Base-by-base conservation (phyloP, 2,797 vertebrate genomes). In the Sebastes glaucus region DNA sequence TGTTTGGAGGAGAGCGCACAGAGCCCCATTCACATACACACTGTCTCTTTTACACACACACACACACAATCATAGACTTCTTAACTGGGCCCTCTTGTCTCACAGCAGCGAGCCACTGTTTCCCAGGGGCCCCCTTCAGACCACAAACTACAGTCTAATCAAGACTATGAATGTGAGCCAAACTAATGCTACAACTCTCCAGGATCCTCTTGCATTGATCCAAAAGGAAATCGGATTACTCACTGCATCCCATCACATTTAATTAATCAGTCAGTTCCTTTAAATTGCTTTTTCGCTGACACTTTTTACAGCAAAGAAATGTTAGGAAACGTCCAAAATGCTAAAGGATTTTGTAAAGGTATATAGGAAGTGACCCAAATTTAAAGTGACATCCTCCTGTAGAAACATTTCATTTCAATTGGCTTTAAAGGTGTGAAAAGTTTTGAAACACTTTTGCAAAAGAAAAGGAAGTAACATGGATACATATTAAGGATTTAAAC, bases 141-240 rank as follows among this genome's bases (percentile, higher is more conserved):
- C 83, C 83, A 80, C 83, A 87, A 80, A 88, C 82, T 78, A 83
- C 55, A 35, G 71, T 80, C 83, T 88, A 85, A 92, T 92, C 81
- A 89, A 87, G 80, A 71, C 61, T 25, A 22, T 63, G 82, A 87
- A 80, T 52, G 63, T 30, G 71, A 89, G 88, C 85, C 89, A 81
- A 61, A 53, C 71, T 74, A 71, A 86, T 61, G 66, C 75, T 62
- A 65, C 81, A 87, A 60, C 79, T 88, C 81, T 89, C 88, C 80
- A 78, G 87, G 61, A 81, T 78, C 85, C 66, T 80, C 72, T 79
- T 66, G 63, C 82, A 88, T 83, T 72, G 80, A 91, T 88, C 88
- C 83, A 80, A 63, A 55, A 83, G 84, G 75, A 91, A 90, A 88
- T 88, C 82, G 67, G 64, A 92, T 89, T 87, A 88, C 69, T 88